Percentiles rank a stretch among this genome's conserved stretches.
phyloP scores from a whole-genome alignment of 2,113 vertebrate species.

The Channa argus region DNA sequence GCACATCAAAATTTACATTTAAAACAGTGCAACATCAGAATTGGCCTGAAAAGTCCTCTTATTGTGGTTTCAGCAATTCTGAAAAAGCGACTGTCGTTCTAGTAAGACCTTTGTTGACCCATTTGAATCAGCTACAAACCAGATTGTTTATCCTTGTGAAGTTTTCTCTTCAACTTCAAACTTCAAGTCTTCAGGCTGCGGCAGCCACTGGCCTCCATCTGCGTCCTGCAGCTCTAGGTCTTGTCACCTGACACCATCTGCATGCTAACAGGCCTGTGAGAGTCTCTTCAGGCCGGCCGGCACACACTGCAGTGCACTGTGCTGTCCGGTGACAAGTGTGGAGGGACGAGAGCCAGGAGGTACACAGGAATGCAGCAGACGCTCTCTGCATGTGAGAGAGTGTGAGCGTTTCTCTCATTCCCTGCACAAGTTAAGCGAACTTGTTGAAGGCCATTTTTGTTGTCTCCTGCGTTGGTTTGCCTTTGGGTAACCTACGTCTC shows the following conservation, averaged over 20 bases:
- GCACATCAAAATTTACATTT: background rate
- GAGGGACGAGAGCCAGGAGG: conserved; percentile 81
- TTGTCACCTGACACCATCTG: conserved; percentile 81
- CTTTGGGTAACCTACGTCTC: conserved; percentile 40
- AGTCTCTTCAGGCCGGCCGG: conserved; percentile 74
- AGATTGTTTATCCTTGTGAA: background rate
- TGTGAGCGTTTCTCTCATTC: conserved; percentile 30
- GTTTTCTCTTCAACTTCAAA: conserved; percentile 26
- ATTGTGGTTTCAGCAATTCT: background rate
- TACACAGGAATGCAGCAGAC: conserved; percentile 70
- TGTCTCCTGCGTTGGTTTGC: conserved; percentile 41
- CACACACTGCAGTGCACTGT: conserved; percentile 62
- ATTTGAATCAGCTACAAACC: background rate
- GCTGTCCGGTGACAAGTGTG: conserved; percentile 80
- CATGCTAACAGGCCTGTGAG: conserved; percentile 80
- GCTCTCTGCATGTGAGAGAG: conserved; percentile 12
- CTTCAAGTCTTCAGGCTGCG: conserved; percentile 20
- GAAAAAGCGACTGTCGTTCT: background rate
- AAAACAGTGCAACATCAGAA: no score
- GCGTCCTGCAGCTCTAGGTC: conserved; percentile 57
- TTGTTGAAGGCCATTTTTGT: conserved; percentile 39
- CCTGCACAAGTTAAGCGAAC: conserved; percentile 5
- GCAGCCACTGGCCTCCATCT: conserved; percentile 49
- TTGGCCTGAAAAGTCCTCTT: no score
- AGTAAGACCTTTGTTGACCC: background rate